A percentile compares a stretch with the other conserved stretches of the same genome.
Evolutionary conservation across 2,113 vertebrate species (phyloP).

Genomic region (Lipotes vexillifer): DNA sequence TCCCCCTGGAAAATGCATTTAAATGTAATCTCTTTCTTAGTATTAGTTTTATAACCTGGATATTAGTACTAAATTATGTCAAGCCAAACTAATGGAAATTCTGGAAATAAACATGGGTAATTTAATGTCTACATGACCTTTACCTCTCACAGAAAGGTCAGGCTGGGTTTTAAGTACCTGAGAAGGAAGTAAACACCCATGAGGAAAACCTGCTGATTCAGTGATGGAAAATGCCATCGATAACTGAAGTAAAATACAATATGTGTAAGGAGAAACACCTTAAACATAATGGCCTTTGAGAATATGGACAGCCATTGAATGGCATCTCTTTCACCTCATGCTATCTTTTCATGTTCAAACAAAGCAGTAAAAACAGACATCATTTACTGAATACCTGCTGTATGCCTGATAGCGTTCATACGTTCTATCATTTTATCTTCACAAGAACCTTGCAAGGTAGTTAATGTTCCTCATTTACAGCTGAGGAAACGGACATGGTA

Average conservation of each 20-base stretch:
- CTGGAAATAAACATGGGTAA: neutral
- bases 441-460: neutral
- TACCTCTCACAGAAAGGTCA: neutral
- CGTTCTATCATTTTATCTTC: neutral
- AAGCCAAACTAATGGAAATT: constrained; percentile 26
- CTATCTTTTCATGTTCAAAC: neutral
- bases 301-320: neutral
- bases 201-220: neutral
- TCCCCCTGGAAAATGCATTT: neutral
- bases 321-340: neutral
- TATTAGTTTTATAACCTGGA: constrained; percentile 2
- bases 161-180: neutral
- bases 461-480: neutral
- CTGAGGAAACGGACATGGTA: neutral
- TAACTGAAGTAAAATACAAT: neutral
- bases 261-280: neutral
- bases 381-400: neutral
- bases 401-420: neutral
- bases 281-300: neutral
- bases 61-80: neutral
- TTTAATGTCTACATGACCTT: neutral
- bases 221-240: neutral
- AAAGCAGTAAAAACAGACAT: neutral
- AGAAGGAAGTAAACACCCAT: neutral
- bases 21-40: neutral